These are phyloP conservation scores for Megathymus violae DNA, from an alignment of 1,140 invertebrate species.

Conservation along the genomic window DNA sequence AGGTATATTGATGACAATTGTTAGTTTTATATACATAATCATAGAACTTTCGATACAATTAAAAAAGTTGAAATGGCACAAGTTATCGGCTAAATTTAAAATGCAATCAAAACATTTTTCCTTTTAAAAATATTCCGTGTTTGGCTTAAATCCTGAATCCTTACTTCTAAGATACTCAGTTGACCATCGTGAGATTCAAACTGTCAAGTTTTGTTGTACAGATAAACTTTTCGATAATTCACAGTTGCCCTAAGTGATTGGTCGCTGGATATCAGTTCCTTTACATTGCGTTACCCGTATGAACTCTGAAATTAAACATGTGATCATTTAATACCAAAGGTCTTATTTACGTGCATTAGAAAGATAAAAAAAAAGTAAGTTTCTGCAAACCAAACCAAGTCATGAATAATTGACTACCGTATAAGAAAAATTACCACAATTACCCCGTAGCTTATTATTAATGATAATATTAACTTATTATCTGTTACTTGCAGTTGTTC, in stretches of 20 bases:
- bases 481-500: no score
- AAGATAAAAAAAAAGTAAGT: no score
- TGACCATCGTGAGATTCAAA: neutral
- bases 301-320: conserved; percentile 21
- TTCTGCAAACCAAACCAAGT: no score
- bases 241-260: conserved; percentile 16
- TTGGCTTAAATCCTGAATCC: neutral
- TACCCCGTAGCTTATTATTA: no score
- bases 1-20: conserved; percentile 40
- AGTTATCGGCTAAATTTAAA: conserved; percentile 43
- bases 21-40: conserved; percentile 25
- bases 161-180: neutral
- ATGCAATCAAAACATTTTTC: conserved; percentile 25
- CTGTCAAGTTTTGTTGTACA: neutral
- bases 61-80: conserved; percentile 60
- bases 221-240: no score
- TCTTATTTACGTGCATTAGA: no score
- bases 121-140: conserved; percentile 30
- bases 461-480: no score
- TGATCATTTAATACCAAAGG: no score
- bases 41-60: conserved; percentile 17
- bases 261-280: conserved; percentile 29
- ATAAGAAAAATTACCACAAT: no score
- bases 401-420: no score
- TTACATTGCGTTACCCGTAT: conserved; percentile 15